phyloP scores from a whole-genome alignment of 2,888 invertebrate genomes.

The Pherbina coryleti region DNA sequence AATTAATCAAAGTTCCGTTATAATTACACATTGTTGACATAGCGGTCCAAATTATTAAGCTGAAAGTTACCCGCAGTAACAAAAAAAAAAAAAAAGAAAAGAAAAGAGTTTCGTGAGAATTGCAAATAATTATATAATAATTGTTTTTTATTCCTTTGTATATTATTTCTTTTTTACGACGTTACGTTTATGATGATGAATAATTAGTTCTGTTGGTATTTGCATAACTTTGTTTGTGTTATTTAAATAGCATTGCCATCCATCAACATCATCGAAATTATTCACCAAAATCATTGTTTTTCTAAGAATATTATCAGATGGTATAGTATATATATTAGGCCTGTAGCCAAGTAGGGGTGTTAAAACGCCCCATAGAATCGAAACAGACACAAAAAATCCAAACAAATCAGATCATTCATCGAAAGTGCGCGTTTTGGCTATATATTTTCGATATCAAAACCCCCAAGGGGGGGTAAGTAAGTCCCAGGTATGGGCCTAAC shows the following conservation, averaged over 20 bases:
- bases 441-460: too few species aligned
- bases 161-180: constrained; percentile 3
- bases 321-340: neutral
- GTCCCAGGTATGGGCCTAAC: too few species aligned
- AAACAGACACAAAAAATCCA: too few species aligned
- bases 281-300: neutral
- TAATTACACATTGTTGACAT: constrained; percentile 28
- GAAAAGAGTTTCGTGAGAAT: constrained; percentile 48
- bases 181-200: constrained; percentile 4
- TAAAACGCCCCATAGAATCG: too few species aligned
- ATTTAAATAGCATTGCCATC: neutral
- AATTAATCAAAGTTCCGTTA: constrained; percentile 56
- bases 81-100: constrained; percentile 17
- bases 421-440: too few species aligned
- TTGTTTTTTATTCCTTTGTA: neutral
- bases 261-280: neutral
- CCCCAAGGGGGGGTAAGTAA: too few species aligned
- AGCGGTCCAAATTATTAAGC: constrained; percentile 1
- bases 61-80: neutral
- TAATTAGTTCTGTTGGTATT: constrained; percentile 14
- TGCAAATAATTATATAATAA: constrained; percentile 46
- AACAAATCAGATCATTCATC: too few species aligned
- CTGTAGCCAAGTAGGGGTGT: neutral
- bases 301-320: neutral
- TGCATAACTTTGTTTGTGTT: neutral